Percentiles rank a stretch among this genome's conserved stretches.
phyloP scores from a whole-genome alignment of 2,113 vertebrate species.

The Catagonus wagneri region DNA sequence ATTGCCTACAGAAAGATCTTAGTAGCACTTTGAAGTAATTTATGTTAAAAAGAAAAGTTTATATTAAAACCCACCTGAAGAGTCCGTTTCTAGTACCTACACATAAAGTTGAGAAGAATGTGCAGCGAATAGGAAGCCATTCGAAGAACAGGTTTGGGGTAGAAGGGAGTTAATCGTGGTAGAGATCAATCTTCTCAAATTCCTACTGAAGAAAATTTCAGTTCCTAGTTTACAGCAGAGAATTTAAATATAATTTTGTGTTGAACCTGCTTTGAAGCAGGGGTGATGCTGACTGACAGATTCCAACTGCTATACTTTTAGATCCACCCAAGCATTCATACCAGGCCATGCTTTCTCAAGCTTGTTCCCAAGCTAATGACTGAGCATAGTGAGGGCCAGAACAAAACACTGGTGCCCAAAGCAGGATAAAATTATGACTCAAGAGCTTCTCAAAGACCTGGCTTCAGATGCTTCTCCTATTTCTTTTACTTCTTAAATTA shows the following conservation, averaged over 20 bases:
- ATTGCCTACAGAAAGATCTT: neutral
- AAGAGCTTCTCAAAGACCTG: neutral
- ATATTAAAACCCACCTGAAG: neutral
- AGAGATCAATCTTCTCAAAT: neutral
- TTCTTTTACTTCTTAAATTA: neutral
- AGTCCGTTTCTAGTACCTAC: neutral
- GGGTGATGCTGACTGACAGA: neutral
- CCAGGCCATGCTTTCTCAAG: no score
- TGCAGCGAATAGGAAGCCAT: neutral
- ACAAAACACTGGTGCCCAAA: neutral
- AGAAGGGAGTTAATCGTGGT: neutral
- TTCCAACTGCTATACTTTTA: neutral
- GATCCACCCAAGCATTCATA: neutral
- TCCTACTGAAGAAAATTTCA: neutral
- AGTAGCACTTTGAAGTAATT: neutral
- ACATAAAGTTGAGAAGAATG: neutral
- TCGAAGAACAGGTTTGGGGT: neutral
- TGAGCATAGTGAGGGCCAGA: neutral
- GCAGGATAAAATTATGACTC: neutral
- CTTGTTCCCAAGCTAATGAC: neutral
- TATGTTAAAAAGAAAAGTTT: neutral
- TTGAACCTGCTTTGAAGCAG: no score
- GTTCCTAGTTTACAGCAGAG: neutral
- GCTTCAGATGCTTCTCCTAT: neutral
- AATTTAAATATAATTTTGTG: slow-evolving; percentile 10